Evolutionary conservation across 2,797 vertebrate species (phyloP), one percentile per base, ranked within the genome.

Genomic region (Melanotaenia trifasciata): DNA sequence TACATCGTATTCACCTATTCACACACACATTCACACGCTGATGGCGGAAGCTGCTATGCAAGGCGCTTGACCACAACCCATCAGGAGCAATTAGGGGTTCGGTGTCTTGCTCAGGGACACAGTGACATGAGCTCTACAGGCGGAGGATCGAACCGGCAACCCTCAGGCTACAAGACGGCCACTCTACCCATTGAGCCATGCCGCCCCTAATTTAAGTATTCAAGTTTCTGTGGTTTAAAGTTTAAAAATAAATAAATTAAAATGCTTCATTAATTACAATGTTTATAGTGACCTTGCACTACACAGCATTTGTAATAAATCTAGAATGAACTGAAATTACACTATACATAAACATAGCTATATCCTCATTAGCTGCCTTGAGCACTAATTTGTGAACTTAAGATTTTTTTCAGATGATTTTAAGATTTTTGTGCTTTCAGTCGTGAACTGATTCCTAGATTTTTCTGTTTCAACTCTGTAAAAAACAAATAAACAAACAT

Each of bases 361-460:
- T 13, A 57, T 1, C 2, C 12, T 63, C 18, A 47, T 28, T 26
- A 59, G 5, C 32, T 36, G 28, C 12, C 57, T 59, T 54, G 40
- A 74, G 65, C 40, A 56, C 20, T 38, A 32, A 26, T 65, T 40
- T 73, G 43, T 51, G 2, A 66, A 69, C 64, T 16, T 8, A 64
- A 14, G 24, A 59, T 38, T 69, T 56, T 40, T 28, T 63, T 60
- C 18, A 28, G 11, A 69, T 62, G n/a, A 63, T 59, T 54, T 2
- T 69, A 33, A 45, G 6, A 60, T 18, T 57, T 75, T 51, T 45
- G 50, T 32, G 20, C 33, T 69, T 77, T 56, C 63, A 61, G 9
- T 22, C 38, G 5, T 33, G 3, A 16, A 47, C 2, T 74, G n/a
- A 64, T 65, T 68, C 54, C 24, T 56, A 13, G 43, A 22, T 43